Conservation (phyloP, 2,797 vertebrate genomes). For the Molossus molossus region DNA sequence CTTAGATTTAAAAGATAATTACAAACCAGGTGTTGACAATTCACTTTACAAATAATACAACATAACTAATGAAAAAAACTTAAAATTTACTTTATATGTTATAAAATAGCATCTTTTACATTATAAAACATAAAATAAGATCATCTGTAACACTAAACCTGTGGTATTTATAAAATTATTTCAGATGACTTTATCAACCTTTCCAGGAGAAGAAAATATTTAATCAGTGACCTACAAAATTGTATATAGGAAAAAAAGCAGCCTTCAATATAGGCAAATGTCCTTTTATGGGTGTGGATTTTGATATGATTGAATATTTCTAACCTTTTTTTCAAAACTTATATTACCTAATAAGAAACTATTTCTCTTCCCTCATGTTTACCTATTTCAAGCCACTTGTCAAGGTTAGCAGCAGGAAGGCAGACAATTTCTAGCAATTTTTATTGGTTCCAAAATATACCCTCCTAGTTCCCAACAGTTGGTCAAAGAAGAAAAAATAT, state of each 20-base stretch:
- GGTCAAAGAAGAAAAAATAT: background rate
- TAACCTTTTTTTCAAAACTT: background rate
- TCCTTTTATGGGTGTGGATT: background rate
- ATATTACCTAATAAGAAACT: background rate
- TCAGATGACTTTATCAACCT: background rate
- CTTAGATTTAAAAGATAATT: background rate
- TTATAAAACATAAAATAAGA: conserved; percentile 25
- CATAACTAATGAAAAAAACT: conserved; percentile 28
- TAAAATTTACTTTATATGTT: background rate
- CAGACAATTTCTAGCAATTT: conserved; percentile 28
- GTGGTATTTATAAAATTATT: conserved; percentile 3
- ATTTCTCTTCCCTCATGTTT: background rate
- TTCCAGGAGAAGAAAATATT: background rate
- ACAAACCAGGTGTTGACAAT: background rate
- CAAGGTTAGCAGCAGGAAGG: background rate
- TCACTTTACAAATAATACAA: background rate
- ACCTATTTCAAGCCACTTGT: background rate
- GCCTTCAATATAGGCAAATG: background rate
- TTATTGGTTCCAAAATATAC: background rate
- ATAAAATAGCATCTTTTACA: background rate
- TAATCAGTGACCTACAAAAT: background rate
- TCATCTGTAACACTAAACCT: background rate
- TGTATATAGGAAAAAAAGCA: background rate
- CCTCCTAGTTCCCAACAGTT: background rate
- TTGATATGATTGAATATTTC: background rate